Percentiles rank a stretch among this genome's conserved stretches.
Conservation (phyloP, 2,113 vertebrate genomes). For the Bagarius yarrelli region DNA sequence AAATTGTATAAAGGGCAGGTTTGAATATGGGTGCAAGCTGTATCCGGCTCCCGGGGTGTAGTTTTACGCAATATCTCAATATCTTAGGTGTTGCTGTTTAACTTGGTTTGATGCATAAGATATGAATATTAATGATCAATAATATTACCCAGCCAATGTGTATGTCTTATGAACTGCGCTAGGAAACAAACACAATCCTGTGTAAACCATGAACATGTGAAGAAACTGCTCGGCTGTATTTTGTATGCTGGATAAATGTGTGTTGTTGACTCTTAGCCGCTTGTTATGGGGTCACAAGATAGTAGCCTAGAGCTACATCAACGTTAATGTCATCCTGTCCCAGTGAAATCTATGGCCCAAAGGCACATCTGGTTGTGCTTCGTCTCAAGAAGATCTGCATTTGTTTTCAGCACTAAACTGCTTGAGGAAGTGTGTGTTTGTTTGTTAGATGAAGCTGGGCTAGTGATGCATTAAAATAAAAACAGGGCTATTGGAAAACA, state of each 20-base stretch:
- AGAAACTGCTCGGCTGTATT: background rate
- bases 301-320: background rate
- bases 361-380: background rate
- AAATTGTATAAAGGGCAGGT: too few relatives aligned
- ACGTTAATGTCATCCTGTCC: background rate
- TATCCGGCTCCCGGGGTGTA: too few relatives aligned
- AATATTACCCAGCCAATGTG: background rate
- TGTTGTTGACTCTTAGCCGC: background rate
- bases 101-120: background rate
- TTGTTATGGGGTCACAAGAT: background rate
- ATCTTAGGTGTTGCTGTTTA: background rate
- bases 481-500: slow-evolving; percentile 25
- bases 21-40: too few relatives aligned
- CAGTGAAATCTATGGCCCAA: background rate
- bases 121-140: background rate
- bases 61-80: background rate
- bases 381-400: background rate
- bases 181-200: background rate
- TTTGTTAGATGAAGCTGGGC: slow-evolving; percentile 18
- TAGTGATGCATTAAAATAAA: slow-evolving; percentile 23
- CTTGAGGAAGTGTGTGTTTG: slow-evolving; percentile 22
- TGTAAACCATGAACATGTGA: background rate
- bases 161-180: background rate
- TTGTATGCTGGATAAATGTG: background rate
- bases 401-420: background rate